Base-by-base conservation (phyloP, 2,113 vertebrate species). In the Gulo gulo region DNA sequence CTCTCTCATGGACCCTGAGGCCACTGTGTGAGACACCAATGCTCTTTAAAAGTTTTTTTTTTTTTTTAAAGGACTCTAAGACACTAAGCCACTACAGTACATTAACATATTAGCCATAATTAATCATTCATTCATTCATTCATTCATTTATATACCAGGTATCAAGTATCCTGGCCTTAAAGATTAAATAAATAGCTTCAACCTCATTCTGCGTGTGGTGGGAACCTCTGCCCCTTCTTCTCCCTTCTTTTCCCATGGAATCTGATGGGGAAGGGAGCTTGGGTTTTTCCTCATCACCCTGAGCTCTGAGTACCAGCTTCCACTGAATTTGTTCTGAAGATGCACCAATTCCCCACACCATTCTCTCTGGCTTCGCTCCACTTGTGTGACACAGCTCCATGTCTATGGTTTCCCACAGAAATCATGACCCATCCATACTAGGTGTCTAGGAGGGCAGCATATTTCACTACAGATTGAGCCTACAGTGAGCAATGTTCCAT, bases 261-360 rank as follows among this genome's bases (percentile, higher is more conserved):
- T 92, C 16, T 6, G 73, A 9, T 34, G 52, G 29, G 34, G 21
- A 47, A 31, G 4, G n/a, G 2, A 13, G 29, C 45, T 47, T 47
- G 39, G 92, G n/a, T 29, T 23, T 45, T 47, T 55, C 26, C 34
- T 84, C 14, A 15, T 39, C 34, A 24, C 15, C 14, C 31, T 42
- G 45, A 45, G 34, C 10, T 34, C 47, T 94, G 82, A 97, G 50
- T 4, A 23, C 39, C 36, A 39, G 31, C 36, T 52, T 55, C 52
- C 73, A 1, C 12, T 67, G 55, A 67, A 45, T 65, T 39, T 10
- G 2, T 78, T 95, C 47, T 50, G 12, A 69, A 73, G 57, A 52
- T 4, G 3, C 55, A 57, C 20, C 31, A 4, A 7, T 11, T 47
- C 2, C 47, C 9, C 4, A 1, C 13, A 18, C 63, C 36, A 1